These are phyloP conservation scores for Teleogryllus occipitalis DNA, from an alignment of 1,140 invertebrate species.

Conservation along the genomic window DNA sequence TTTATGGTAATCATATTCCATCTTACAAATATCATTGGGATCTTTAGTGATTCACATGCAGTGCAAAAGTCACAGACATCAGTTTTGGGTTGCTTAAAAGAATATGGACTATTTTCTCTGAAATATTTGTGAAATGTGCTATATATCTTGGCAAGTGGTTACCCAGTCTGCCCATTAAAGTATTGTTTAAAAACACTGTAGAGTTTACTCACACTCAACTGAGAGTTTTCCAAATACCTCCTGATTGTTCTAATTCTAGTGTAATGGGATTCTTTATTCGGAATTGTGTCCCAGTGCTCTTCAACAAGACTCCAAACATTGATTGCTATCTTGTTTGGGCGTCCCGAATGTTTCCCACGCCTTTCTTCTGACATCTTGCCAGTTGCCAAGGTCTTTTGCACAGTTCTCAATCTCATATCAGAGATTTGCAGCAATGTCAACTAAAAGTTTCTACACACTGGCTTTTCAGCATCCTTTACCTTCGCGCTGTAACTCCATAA, in stretches of 20 bases:
- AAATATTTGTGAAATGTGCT: slow-evolving; percentile 6
- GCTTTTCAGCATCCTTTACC: background rate
- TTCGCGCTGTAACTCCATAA: background rate
- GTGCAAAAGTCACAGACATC: background rate
- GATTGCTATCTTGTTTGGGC: background rate
- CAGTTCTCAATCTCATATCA: background rate
- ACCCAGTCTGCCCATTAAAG: background rate
- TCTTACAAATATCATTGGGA: background rate
- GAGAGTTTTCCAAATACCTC: background rate
- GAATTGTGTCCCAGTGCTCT: background rate
- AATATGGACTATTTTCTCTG: background rate
- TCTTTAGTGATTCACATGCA: background rate
- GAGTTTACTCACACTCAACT: background rate
- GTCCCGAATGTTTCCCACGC: background rate
- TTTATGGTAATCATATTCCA: background rate
- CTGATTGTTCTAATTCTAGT: background rate
- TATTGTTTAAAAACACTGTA: background rate
- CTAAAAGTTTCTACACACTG: background rate
- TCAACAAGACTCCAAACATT: background rate
- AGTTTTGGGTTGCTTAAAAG: background rate
- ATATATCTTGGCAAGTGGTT: background rate
- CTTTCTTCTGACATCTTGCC: background rate
- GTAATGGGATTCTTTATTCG: background rate
- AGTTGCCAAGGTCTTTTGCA: background rate
- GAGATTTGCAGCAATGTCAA: background rate